Base-by-base conservation (phyloP, 2,113 vertebrate species). In the Ammodytes dubius region DNA sequence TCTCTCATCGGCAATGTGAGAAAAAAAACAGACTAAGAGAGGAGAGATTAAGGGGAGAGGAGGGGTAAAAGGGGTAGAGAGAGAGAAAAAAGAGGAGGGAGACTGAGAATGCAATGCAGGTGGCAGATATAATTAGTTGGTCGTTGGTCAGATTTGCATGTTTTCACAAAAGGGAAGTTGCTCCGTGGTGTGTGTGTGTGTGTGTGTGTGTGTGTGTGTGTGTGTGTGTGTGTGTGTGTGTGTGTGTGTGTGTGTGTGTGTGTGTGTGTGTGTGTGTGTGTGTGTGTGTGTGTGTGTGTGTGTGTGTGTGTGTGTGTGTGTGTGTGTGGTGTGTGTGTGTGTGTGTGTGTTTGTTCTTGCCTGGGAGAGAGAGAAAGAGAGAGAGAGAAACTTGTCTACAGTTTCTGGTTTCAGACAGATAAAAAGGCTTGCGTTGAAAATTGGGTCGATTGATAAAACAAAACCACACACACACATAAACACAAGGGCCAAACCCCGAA, bases 121-220 rank as follows among this genome's bases (percentile, higher is more conserved):
- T 96, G 95, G 90, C 89, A 86, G 93, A 94, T 95, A 95, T 94
- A 94, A 95, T 96, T 96, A 96, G 95, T 95, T 90, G 87, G 93
- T 94, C 93, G 95, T 95, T 95, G 94, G 91, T 86, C 82, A 74
- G 73, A 95, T 96, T 96, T 96, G 95, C 95, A 95, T 96, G 76
- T 93, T 89, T 91, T 95, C 93, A 94, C 91, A 94, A 96, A 95
- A 94, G 94, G 95, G 94, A 95, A 95, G 94, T 95, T 80, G 88
- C 53, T 83, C 13, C 88, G 59, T 43, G 40, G 40, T 79, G 60
- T 27, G 27, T 2, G 27, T 27, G 27, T 27, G 27, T 27, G 27
- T 27, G 27, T 27, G 27, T 27, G 27, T 81, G 57, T 19, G 71
- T 70, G 65, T 49, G 71, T 78, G 70, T 52, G 70, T 66, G 61